Percentiles rank a stretch among this genome's conserved stretches.
These are phyloP conservation scores for Rhynchophorus ferrugineus DNA, from an alignment of 1,140 invertebrate genomes.

Conservation along the genomic window DNA sequence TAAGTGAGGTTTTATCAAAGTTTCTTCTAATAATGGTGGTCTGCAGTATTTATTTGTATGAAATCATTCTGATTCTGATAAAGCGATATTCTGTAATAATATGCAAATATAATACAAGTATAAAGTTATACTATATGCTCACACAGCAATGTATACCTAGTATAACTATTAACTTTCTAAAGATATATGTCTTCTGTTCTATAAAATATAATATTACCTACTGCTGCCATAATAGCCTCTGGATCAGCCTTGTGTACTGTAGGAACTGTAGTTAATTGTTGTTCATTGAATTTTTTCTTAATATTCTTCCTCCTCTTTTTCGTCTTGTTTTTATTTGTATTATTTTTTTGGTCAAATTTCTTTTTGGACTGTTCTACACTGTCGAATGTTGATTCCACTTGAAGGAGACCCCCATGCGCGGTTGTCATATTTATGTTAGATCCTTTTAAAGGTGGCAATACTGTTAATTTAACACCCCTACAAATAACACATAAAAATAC, in stretches of 20 bases:
- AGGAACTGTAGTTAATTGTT: slow-evolving; percentile 1
- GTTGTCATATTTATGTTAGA: slow-evolving; percentile 58
- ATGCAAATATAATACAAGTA: too few relatives aligned
- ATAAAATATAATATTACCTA: slow-evolving; percentile 31
- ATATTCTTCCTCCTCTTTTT: slow-evolving; percentile 13
- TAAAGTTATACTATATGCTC: too few relatives aligned
- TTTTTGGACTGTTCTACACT: slow-evolving; percentile 53
- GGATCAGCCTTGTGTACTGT: slow-evolving; percentile 39
- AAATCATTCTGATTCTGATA: too few relatives aligned
- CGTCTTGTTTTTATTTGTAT: slow-evolving; percentile 15
- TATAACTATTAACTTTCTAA: too few relatives aligned
- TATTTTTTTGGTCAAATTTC: slow-evolving; percentile 27
- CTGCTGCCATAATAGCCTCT: slow-evolving; percentile 60
- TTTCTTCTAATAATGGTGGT: too few relatives aligned
- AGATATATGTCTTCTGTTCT: neutral
- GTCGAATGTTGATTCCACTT: slow-evolving; percentile 63
- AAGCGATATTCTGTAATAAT: too few relatives aligned
- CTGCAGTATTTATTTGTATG: too few relatives aligned
- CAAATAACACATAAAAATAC: neutral
- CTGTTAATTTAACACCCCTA: slow-evolving; percentile 53
- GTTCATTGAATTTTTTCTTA: slow-evolving; percentile 6
- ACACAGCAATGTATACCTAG: too few relatives aligned
- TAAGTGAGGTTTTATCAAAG: too few relatives aligned
- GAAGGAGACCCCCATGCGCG: slow-evolving; percentile 64
- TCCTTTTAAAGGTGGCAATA: slow-evolving; percentile 58